Evolutionary conservation across 1,140 invertebrate genomes (phyloP), one percentile per base, ranked within the genome.

Genomic region (Drosophila triauraria): DNA sequence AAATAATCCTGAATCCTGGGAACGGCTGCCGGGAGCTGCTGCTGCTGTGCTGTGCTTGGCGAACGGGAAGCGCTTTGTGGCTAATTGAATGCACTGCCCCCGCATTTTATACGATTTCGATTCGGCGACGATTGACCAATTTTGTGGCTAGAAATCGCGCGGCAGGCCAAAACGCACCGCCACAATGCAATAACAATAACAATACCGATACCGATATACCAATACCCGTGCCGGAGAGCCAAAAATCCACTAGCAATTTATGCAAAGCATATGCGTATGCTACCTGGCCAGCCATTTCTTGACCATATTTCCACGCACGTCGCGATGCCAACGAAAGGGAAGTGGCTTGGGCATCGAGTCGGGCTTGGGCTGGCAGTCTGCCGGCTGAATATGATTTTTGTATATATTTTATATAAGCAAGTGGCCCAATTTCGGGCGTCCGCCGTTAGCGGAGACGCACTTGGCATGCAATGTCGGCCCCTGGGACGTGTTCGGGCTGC

Each of bases 11-110:
- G 53, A 40, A n/a, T 56, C 35, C 53, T 56, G 44, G 75, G 78
- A 56, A 77, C 71, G 65, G 80, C 68, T 72, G 67, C 53, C 67
- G 69, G 67, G 32, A 44, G 75, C 79, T 82, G 75, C 32, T 71
- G 88, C 82, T 91, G 82, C 82, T 56, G 35, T 56, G 53, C 53
- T 56, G 53, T 56, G 53, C 84, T 88, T 80, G 88, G 82, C 88
- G 85, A 78, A 84, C 71, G 85, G 84, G 72, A 91, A 91, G 78
- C 87, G 87, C 85, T 92, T 92, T 92, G 91, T 92, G 91, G 82
- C 92, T 92, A 91, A 92, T 92, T 86, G 88, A 76, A 84, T 88
- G 81, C 84, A 85, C 69, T 88, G 75, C 64, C 48, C 53, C 59
- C 74, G 62, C 75, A 64, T 92, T 92, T 92, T 92, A 92, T 92